A percentile compares a stretch with the other conserved stretches of the same genome.
Evolutionary conservation across 2,888 invertebrate genomes (phyloP).

Genomic region (Rugalucina vietnamica): DNA sequence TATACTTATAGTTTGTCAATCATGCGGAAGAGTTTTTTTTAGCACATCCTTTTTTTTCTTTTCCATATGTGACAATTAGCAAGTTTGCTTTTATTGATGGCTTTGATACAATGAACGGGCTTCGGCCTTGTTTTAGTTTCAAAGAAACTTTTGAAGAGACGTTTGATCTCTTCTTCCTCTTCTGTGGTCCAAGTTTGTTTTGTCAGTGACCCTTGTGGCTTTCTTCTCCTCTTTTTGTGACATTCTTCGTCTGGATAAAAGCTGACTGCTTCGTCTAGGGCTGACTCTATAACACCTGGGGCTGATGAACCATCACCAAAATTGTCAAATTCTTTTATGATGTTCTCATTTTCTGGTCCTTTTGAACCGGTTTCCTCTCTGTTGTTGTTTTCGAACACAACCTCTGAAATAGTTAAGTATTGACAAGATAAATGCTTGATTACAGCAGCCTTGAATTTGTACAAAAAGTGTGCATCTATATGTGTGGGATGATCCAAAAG

Average conservation of each 20-base stretch:
- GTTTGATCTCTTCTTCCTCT: not conserved
- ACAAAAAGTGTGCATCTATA: too few relatives aligned
- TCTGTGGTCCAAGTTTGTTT: not conserved
- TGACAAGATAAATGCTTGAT: not conserved
- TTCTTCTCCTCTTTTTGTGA: not conserved
- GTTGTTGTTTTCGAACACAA: constrained; percentile 1
- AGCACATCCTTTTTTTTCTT: not conserved
- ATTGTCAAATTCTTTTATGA: not conserved
- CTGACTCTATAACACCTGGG: not conserved
- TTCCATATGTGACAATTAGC: not conserved
- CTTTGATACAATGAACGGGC: not conserved
- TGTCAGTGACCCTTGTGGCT: not conserved
- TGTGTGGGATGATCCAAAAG: too few relatives aligned
- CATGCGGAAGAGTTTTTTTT: constrained; percentile 19
- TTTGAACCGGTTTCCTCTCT: not conserved
- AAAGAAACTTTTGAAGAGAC: not conserved
- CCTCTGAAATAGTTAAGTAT: not conserved
- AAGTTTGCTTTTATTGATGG: not conserved
- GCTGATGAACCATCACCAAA: not conserved
- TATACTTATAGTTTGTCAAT: constrained; percentile 11
- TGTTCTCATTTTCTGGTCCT: not conserved
- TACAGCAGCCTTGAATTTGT: not conserved
- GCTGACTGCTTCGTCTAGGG: not conserved
- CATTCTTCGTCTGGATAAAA: not conserved
- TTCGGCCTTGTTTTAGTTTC: not conserved